phyloP scores from a whole-genome alignment of 2,888 invertebrate genomes.

The Nebria brevicollis region DNA sequence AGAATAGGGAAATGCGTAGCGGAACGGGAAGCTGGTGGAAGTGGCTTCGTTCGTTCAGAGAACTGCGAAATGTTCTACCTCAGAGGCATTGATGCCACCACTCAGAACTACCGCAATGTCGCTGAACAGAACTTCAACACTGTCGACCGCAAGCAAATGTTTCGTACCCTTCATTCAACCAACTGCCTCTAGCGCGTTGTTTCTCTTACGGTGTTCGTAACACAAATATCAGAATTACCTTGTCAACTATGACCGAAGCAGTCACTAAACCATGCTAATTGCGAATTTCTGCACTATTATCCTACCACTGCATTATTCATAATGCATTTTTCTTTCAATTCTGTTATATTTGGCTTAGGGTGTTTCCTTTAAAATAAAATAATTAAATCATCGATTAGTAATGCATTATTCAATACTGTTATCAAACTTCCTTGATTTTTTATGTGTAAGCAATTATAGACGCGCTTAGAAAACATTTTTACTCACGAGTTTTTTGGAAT shows the following conservation, averaged over 20 bases:
- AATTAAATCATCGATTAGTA: no score
- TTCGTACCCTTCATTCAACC: constrained; percentile 26
- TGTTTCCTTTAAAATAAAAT: no score
- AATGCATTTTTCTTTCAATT: no score
- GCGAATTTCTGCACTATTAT: background rate
- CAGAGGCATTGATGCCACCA: background rate
- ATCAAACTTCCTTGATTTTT: no score
- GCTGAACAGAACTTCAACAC: constrained; percentile 27
- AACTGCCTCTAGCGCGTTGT: constrained; percentile 17
- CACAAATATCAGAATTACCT: constrained; percentile 46
- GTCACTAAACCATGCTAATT: constrained; percentile 22
- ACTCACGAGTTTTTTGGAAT: no score
- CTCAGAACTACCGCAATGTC: background rate
- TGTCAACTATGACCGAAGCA: constrained; percentile 40
- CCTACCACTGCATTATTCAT: no score
- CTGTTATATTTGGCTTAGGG: no score
- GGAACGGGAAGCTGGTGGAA: background rate
- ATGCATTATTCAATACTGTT: no score
- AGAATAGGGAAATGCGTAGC: background rate
- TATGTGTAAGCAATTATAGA: no score
- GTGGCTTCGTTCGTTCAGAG: constrained; percentile 12
- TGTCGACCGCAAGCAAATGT: constrained; percentile 43
- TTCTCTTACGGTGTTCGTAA: constrained; percentile 13
- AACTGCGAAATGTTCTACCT: background rate
- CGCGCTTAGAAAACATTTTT: no score